Evolutionary conservation across 2,797 vertebrate genomes (phyloP).

Genomic region (Sebastes reedi): DNA sequence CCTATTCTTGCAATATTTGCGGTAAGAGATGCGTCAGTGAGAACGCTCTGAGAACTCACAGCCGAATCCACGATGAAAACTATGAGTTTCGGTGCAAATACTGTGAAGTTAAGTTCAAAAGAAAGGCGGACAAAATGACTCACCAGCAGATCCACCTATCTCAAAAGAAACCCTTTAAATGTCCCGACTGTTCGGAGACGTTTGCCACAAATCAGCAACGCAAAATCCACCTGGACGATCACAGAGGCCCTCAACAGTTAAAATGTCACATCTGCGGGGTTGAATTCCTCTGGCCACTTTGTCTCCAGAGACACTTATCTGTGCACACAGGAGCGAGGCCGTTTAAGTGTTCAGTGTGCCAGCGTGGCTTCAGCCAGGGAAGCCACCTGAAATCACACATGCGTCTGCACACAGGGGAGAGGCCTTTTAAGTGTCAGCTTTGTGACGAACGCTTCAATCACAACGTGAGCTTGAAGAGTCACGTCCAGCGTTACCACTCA

Average conservation of each 20-base stretch:
- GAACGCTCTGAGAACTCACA: conserved; percentile 27
- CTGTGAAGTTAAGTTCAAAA: conserved; percentile 36
- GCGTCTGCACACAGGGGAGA: conserved; percentile 71
- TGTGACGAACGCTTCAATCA: conserved; percentile 70
- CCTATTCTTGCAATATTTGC: conserved; percentile 54
- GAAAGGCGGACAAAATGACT: conserved; percentile 43
- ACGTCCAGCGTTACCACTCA: conserved; percentile 53
- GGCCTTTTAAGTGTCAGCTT: conserved; percentile 58
- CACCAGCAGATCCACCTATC: conserved; percentile 32
- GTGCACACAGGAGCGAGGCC: conserved; percentile 56
- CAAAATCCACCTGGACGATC: conserved; percentile 35
- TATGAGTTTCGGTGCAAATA: conserved; percentile 50
- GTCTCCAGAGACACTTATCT: conserved; percentile 43
- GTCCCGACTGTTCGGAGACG: conserved; percentile 38
- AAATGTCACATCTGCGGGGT: conserved; percentile 46
- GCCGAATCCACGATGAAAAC: conserved; percentile 37
- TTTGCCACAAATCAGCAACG: conserved; percentile 31
- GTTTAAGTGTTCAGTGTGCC: conserved; percentile 50
- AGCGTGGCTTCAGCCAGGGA: conserved; percentile 62
- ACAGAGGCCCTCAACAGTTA: conserved; percentile 32
- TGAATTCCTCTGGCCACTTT: conserved; percentile 9
- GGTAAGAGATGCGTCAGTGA: conserved; percentile 49
- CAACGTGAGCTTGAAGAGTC: conserved; percentile 72
- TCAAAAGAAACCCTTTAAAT: conserved; percentile 44
- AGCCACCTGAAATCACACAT: conserved; percentile 72